These are phyloP conservation scores for Drosophila limbata DNA, from an alignment of 2,888 invertebrate species.

Conservation along the genomic window DNA sequence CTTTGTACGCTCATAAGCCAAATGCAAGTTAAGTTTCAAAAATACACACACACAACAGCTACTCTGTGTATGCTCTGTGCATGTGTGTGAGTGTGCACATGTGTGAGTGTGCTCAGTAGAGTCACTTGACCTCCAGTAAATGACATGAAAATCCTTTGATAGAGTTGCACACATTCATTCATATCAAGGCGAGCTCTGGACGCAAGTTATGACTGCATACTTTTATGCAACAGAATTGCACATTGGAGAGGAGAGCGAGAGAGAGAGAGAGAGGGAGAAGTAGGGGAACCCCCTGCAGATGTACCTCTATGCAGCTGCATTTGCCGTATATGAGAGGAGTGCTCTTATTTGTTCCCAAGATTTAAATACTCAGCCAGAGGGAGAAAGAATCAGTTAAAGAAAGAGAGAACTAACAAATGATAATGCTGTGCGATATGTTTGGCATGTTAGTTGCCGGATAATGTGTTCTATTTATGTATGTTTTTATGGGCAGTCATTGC, in stretches of 20 bases:
- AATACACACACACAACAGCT: conserved; percentile 14
- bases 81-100: conserved; percentile 4
- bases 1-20: conserved; percentile 28
- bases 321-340: conserved; percentile 5
- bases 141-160: conserved; percentile 74
- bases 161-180: conserved; percentile 68
- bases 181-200: conserved; percentile 62
- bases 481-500: conserved; percentile 55
- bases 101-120: conserved; percentile 32
- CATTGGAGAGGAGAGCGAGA: conserved; percentile 14
- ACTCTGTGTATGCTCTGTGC: not conserved
- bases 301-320: conserved; percentile 16
- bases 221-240: conserved; percentile 64
- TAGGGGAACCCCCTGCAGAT: not conserved
- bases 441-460: conserved; percentile 59
- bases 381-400: not conserved
- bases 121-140: conserved; percentile 70
- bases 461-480: conserved; percentile 56
- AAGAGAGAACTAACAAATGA: conserved; percentile 58
- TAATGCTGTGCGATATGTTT: conserved; percentile 63
- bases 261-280: not conserved
- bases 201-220: conserved; percentile 69
- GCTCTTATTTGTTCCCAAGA: conserved; percentile 46
- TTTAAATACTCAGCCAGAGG: conserved; percentile 51
- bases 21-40: conserved; percentile 42